These are phyloP conservation scores for Ennomos fuscantarius DNA, from an alignment of 2,888 invertebrate species.

Conservation along the genomic window DNA sequence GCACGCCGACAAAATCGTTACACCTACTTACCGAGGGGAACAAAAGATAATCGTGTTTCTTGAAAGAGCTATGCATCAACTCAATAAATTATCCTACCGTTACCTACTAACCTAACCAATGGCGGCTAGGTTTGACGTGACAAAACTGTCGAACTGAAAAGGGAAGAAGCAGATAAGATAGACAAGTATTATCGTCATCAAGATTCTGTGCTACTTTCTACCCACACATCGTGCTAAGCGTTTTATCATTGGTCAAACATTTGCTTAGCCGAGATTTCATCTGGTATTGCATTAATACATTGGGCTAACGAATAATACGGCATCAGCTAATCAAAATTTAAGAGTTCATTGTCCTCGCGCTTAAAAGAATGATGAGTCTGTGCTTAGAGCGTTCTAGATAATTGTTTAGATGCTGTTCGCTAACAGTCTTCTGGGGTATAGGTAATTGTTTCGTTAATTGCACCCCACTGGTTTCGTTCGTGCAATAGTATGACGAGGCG, in stretches of 20 bases:
- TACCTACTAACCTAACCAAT: no score
- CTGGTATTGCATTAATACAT: constrained; percentile 46
- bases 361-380: constrained; percentile 29
- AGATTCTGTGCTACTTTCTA: constrained; percentile 65
- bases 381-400: constrained; percentile 24
- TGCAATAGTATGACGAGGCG: constrained; percentile 47
- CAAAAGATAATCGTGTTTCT: constrained; percentile 27
- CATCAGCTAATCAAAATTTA: constrained; percentile 38
- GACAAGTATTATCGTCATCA: constrained; percentile 55
- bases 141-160: constrained; percentile 49
- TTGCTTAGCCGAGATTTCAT: constrained; percentile 72
- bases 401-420: constrained; percentile 65
- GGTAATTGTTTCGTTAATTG: constrained; percentile 76
- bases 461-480: constrained; percentile 52
- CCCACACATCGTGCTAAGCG: constrained; percentile 51
- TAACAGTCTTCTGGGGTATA: constrained; percentile 63
- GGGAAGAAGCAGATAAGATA: constrained; percentile 61
- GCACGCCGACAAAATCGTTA: constrained; percentile 36
- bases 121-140: constrained; percentile 37
- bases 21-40: constrained; percentile 15
- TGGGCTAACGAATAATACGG: constrained; percentile 49
- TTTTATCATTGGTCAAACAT: constrained; percentile 72
- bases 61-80: constrained; percentile 30
- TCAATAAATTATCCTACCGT: constrained; percentile 14
- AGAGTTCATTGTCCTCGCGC: constrained; percentile 38